These are phyloP conservation scores for Nixonia krombeini DNA, from an alignment of 1,140 invertebrate genomes.

Conservation along the genomic window DNA sequence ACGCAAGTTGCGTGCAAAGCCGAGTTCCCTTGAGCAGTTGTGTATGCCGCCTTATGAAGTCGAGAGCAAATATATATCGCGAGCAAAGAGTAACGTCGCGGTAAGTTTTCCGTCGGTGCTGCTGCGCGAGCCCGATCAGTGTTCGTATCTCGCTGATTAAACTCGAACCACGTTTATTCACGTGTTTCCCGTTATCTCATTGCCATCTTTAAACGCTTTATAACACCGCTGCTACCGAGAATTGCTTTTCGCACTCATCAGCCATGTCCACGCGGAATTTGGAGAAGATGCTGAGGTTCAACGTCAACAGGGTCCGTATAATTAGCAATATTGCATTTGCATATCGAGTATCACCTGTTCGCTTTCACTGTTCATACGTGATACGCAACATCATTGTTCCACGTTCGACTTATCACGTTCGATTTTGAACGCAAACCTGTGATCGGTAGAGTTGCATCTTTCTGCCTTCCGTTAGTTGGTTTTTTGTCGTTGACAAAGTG, in stretches of 20 bases:
- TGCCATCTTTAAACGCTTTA: neutral
- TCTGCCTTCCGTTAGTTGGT: too few relatives aligned
- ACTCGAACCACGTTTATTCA: too few relatives aligned
- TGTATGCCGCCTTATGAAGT: constrained; percentile 36
- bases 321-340: neutral
- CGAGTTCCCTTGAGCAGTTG: constrained; percentile 1
- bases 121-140: neutral
- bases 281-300: constrained; percentile 61
- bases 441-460: too few relatives aligned
- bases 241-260: neutral
- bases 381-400: too few relatives aligned
- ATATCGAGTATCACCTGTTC: too few relatives aligned
- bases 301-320: constrained; percentile 58
- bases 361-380: too few relatives aligned
- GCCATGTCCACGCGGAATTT: constrained; percentile 46
- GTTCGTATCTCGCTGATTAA: too few relatives aligned
- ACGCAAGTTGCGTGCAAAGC: too few relatives aligned
- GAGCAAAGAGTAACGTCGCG: constrained; percentile 27
- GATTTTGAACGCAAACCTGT: too few relatives aligned
- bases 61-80: constrained; percentile 48
- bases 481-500: too few relatives aligned
- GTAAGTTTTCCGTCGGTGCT: constrained; percentile 28
- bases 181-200: neutral
- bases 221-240: neutral
- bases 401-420: too few relatives aligned